Evolutionary conservation across 2,113 vertebrate genomes (phyloP), one percentile per base, ranked within the genome.

Genomic region (Candoia aspera): DNA sequence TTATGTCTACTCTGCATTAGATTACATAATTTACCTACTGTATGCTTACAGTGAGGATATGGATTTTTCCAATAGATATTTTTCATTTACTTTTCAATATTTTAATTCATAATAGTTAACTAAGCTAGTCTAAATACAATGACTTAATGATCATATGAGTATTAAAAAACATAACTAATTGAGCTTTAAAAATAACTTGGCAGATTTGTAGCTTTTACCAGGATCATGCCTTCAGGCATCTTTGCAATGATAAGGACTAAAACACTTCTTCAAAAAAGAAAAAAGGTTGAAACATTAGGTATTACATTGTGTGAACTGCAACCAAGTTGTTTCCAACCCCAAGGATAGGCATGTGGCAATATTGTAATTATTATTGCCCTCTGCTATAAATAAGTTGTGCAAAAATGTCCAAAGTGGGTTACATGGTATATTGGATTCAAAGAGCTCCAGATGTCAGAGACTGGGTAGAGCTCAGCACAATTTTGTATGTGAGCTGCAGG

Each of bases 261-360:
- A 6, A 49, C 26, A 12, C 23, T 37, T 53, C 12, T 59, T 46
- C 15, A 6, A 73, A 46, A 79, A 4, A 12, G 10, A 15, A 79
- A 42, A 3, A 49, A 49, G 4, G 86, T 4, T 46, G 0, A 0
- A 13, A 1, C 0, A 29, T 6, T 17, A 2, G 0, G 37, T 33
- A 1, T 58, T 60, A n/a, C 88, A 29, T 57, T 8, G 60, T 0
- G 4, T 37, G 37, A 4, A 0, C 64, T 49, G 84, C 58, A 23
- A 12, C 1, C 0, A 85, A 60, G 9, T 37, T 8, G 4, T 55
- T 87, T 37, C 33, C 60, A 87, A 17, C 86, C 46, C 2, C 42
- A 59, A 92, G 79, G 60, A n/a, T 53, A 23, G n/a, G 17, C 49
- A n/a, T 88, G 12, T 37, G 73, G n/a, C 29, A 88, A 29, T 64